Evolutionary conservation across 2,888 invertebrate genomes (phyloP), one percentile per base, ranked within the genome.

Genomic region (Amiota mariae): DNA sequence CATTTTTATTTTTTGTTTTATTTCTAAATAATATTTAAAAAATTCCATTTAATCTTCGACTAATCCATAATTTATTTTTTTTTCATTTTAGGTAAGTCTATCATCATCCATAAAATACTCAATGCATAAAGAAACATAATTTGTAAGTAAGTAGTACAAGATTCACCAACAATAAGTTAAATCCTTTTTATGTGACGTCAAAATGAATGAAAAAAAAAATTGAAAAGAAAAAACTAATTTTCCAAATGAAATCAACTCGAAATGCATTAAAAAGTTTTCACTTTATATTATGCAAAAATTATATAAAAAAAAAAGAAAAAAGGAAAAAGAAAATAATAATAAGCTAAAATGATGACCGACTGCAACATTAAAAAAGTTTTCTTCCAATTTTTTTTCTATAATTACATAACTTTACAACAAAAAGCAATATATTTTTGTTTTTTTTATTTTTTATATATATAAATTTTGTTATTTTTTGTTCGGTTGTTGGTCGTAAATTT

Each of bases 361-460:
- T 59, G 59, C 59, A 59, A 59, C 20, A 59, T 15, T 18, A 15
- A 57, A 57, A 13, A 57, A 11, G 18, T 51, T n/a, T 51, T 51
- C 54, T 51, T 51, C 54, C n/a, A n/a, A 51, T 51, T 51, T n/a
- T 51, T 51, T 84, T 83, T 83, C 84, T 85, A 83, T 83, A 83
- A 83, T 83, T 83, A 83, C 85, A 85, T 84, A 83, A 83, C 83
- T 83, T 83, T 82, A 78, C 85, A 81, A 79, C 85, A 82, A 73
- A 78, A 79, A 68, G 72, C 76, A 73, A 75, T 49, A 67, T 49
- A 49, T 67, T 67, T 49, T 18, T 36, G 36, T 36, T 36, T 36
- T 6, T 24, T 24, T 24, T 24, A 24, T 24, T 24, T 2, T 24
- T 2, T 36, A 36, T 6, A 36, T 36, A 36, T 36, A 36, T 36